Base-by-base conservation (phyloP, 2,797 vertebrate species). In the Pseudomugil tenellus region DNA sequence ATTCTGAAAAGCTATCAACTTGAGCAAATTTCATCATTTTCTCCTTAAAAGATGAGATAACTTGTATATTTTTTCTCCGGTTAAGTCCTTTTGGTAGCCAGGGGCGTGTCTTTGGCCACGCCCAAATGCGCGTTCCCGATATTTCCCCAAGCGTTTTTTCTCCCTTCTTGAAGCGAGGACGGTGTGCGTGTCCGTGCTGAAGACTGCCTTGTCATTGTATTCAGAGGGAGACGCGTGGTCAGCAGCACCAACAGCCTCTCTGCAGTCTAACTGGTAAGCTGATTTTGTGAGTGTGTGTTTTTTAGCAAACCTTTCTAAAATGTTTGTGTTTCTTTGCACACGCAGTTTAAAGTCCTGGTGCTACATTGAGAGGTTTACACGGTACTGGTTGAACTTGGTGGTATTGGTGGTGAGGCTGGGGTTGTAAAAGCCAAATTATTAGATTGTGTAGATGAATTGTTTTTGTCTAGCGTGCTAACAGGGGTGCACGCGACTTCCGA, bases 401-500 rank as follows among this genome's bases (percentile, higher is more conserved):
- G 73, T 41, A 67, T 2, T 26, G 85, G 71, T 70, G 68, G 73
- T 41, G 67, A 1, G 1, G 31, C 23, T 31, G 41, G 0, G 29
- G 55, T 2, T 23, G 46, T 17, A 61, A 0, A 4, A 54, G 55
- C 70, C 76, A 74, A n/a, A 46, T 48, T 46, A 26, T 41, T n/a
- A 32, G 32, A 19, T 25, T 23, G 32, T 8, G 37, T 4, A 8
- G 72, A 67, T 76, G 63, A 64, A 76, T 66, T 66, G 66, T 83
- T 84, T 86, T 88, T 86, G 83, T 89, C 63, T 87, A 78, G 46
- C 58, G 67, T 78, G 86, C 78, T 87, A 72, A 29, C 48, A 1
- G 1, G 16, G 62, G 74, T 65, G 77, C 76, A 81, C 80, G 87
- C 91, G 92, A 90, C 92, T 92, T 92, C 91, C 77, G 79, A 84